phyloP scores from a whole-genome alignment of 64 coral and sea anemone genomes.

The Porites australiensis region DNA sequence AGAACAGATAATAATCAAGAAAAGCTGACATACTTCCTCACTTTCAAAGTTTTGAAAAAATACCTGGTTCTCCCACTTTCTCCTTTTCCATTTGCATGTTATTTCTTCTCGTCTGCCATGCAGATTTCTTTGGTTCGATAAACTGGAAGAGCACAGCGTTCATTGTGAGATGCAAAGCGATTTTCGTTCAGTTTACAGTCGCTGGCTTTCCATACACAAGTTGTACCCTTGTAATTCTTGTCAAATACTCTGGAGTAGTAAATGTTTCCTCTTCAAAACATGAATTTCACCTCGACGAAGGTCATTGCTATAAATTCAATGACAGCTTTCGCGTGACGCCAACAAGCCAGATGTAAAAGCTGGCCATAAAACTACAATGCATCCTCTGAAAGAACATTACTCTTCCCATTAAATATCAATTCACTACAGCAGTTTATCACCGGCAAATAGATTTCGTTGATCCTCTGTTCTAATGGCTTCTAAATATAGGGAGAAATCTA shows the following conservation, averaged over 20 bases:
- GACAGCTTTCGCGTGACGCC: background rate
- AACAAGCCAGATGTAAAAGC: background rate
- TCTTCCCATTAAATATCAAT: background rate
- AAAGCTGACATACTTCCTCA: background rate
- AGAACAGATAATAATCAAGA: background rate
- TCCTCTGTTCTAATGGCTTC: background rate
- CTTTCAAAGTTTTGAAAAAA: background rate
- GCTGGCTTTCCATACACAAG: no score
- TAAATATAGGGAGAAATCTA: background rate
- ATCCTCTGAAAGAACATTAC: background rate
- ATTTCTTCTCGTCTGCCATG: slow-evolving; percentile 24
- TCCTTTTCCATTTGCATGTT: background rate
- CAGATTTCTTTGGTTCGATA: slow-evolving; percentile 35
- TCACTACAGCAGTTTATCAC: background rate
- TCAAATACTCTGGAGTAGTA: background rate
- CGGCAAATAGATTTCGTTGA: background rate
- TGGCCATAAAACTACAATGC: background rate
- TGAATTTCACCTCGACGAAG: background rate
- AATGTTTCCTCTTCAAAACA: background rate
- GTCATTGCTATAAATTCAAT: background rate
- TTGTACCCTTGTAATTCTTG: no score
- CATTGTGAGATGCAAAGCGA: slow-evolving; percentile 8
- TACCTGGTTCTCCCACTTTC: slow-evolving; percentile 5
- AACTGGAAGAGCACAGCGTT: slow-evolving; percentile 69
- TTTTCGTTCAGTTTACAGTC: background rate